Conservation (phyloP, 2,797 vertebrate genomes). For the Sebastes itinus region DNA sequence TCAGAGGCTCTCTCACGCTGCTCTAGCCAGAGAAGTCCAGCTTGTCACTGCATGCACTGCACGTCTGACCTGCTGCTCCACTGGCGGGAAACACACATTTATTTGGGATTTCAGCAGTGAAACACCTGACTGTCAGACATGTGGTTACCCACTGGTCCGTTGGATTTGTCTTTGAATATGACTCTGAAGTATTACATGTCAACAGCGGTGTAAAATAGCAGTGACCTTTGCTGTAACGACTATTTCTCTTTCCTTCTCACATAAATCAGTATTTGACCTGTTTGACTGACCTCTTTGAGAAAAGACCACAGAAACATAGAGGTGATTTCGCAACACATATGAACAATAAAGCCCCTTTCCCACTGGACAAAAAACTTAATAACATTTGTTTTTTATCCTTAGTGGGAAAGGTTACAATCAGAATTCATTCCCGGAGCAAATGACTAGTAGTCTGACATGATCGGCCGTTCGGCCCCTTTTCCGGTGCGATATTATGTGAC, state of each 20-base stretch:
- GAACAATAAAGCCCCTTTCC: neutral
- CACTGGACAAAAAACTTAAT: neutral
- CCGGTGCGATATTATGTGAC: neutral
- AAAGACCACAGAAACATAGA: neutral
- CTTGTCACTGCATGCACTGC: neutral
- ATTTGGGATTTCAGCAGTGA: neutral
- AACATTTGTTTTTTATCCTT: neutral
- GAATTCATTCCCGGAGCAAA: neutral
- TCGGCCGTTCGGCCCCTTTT: neutral
- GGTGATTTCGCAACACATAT: neutral
- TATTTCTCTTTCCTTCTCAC: neutral
- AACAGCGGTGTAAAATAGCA: neutral
- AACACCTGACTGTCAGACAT: neutral
- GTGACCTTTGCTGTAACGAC: neutral
- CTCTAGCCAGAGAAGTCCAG: neutral
- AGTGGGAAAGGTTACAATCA: neutral
- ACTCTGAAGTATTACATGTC: neutral
- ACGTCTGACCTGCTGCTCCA: slow-evolving; percentile 7
- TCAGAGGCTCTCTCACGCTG: slow-evolving; percentile 3
- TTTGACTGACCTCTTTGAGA: neutral
- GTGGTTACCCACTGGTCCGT: neutral
- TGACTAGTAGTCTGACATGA: neutral
- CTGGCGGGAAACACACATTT: neutral
- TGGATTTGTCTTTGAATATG: neutral
- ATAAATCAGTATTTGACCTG: neutral